phyloP scores from a whole-genome alignment of 2,113 vertebrate species.

The Plestiodon gilberti region DNA sequence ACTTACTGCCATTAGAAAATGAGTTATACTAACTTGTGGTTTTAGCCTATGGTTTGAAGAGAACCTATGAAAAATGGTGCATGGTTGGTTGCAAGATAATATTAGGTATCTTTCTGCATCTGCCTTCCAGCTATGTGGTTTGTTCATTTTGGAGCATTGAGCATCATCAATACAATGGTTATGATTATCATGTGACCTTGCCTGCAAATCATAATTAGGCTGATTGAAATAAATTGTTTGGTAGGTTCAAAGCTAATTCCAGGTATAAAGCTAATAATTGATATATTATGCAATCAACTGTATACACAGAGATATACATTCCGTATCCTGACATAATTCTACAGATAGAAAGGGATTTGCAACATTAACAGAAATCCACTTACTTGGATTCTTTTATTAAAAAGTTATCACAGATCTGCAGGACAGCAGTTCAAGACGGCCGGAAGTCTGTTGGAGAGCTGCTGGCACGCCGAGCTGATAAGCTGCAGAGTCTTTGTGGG shows the following conservation, averaged over 20 bases:
- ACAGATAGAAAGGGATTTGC: constrained; percentile 34
- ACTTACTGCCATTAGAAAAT: not conserved
- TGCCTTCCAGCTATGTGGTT: not conserved
- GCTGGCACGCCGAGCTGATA: too few species aligned
- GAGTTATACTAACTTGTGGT: too few species aligned
- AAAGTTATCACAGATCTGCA: too few species aligned
- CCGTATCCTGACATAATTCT: constrained; percentile 18
- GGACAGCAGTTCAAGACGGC: too few species aligned
- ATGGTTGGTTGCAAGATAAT: not conserved
- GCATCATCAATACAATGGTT: not conserved
- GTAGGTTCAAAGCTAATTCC: too few species aligned
- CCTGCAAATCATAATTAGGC: constrained; percentile 15
- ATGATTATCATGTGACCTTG: not conserved
- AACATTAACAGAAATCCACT: constrained; percentile 31
- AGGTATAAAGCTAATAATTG: not conserved
- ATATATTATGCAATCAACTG: not conserved
- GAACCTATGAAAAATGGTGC: not conserved
- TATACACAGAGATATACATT: not conserved
- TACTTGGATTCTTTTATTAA: too few species aligned
- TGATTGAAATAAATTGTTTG: not conserved
- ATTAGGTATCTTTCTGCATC: not conserved
- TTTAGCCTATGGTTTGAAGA: not conserved
- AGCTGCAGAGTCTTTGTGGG: too few species aligned
- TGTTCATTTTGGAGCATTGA: not conserved
- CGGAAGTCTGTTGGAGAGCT: too few species aligned